Evolutionary conservation across 2,888 invertebrate genomes (phyloP), one percentile per base, ranked within the genome.

Genomic region (Nipponacmea schrenckii): DNA sequence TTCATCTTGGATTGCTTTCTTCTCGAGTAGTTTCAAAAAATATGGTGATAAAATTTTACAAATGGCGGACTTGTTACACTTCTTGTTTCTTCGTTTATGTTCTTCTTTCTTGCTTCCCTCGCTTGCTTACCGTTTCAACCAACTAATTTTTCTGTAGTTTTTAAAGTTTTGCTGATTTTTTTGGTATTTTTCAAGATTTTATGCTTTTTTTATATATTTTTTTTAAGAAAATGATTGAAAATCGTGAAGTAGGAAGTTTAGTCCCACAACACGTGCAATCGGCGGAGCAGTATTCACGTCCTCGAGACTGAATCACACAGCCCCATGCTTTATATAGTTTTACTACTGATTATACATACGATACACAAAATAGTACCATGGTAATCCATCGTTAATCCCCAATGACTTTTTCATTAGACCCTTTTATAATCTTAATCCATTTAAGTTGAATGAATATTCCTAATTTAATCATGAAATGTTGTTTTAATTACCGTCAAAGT

Each of bases 131-230:
- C 78, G 81, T 83, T 81, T 76, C 79, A 71, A 75, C 62, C 44
- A 66, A 64, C 68, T 67, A 74, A 80, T 81, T 78, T 79, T 79
- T 76, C 69, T 63, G 56, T 68, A 75, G 77, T 81, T 80, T 80
- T 73, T 68, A 76, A 76, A 77, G 77, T 85, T 85, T 84, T 77
- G 78, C 75, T 75, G 79, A 82, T 85, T 84, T 84, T 83, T 84
- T 81, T 76, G 77, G 75, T 70, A 81, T 84, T 85, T 84, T 82
- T 79, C 77, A 70, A 76, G 68, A 65, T 71, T 76, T 75, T 76
- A 69, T 70, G 64, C 46, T 74, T 75, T 74, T 72, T 77, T 50
- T 70, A 64, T 62, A 64, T 46, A 64, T 69, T 69, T 69, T 64
- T 64, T 56, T 56, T 56, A 56, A 56, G 24, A 20, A 56, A 56